Conservation (phyloP, 2,113 vertebrate genomes). For the Hiodon alosoides region DNA sequence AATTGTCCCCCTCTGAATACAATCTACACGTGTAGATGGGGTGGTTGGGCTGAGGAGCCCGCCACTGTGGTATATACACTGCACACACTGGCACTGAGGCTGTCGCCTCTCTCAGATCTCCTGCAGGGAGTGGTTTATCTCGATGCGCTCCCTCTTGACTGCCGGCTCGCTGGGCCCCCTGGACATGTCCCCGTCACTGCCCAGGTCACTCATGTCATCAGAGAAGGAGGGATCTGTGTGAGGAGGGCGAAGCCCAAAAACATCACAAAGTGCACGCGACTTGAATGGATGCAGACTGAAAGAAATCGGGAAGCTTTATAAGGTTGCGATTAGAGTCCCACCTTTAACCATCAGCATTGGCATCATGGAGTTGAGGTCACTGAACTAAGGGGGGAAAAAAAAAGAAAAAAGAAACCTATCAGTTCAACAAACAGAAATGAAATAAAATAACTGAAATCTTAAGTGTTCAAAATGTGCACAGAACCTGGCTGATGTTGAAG, state of each 20-base stretch:
- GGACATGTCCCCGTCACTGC: conserved; percentile 63
- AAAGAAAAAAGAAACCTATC: conserved; percentile 1
- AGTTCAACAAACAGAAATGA: too few relatives aligned
- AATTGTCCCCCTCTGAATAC: conserved; percentile 11
- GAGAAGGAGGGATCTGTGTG: conserved; percentile 58
- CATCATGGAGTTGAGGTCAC: conserved; percentile 82
- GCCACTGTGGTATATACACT: conserved; percentile 44
- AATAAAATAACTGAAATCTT: not conserved
- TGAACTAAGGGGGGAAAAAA: conserved; percentile 72
- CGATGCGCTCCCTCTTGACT: conserved; percentile 84
- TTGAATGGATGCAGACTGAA: too few relatives aligned
- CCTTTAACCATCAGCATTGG: conserved; percentile 86
- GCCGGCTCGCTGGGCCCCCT: conserved; percentile 67
- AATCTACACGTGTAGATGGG: conserved; percentile 10
- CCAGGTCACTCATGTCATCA: conserved; percentile 74
- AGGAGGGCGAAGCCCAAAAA: not conserved
- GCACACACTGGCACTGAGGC: conserved; percentile 31
- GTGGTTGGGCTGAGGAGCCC: conserved; percentile 19
- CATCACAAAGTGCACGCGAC: not conserved
- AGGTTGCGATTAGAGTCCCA: conserved; percentile 37
- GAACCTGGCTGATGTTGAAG: not conserved
- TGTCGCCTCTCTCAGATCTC: conserved; percentile 65
- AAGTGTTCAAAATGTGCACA: too few relatives aligned
- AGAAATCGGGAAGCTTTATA: not conserved
- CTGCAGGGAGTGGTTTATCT: conserved; percentile 80